Evolutionary conservation across 1,140 invertebrate species (phyloP).

Genomic region (Hydropsyche tenuis): DNA sequence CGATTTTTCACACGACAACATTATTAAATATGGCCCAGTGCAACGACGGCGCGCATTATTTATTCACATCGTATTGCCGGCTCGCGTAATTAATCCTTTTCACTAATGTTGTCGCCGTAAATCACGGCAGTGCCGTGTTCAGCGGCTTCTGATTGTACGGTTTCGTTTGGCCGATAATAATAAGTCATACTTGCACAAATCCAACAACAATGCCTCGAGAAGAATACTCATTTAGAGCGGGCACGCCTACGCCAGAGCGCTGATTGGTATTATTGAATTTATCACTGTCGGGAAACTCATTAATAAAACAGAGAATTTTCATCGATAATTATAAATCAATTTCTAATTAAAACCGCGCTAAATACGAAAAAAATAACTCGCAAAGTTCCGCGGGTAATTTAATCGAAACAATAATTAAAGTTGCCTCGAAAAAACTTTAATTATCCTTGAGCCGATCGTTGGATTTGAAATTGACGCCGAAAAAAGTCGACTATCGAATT

Average conservation of each 20-base stretch:
- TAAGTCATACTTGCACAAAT: constrained; percentile 26
- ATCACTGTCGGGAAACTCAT: constrained; percentile 3
- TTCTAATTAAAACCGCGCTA: constrained; percentile 1
- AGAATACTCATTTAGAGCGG: constrained; percentile 24
- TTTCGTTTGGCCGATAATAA: background rate
- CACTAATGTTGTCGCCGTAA: constrained; percentile 2
- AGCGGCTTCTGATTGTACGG: background rate
- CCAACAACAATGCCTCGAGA: constrained; percentile 25
- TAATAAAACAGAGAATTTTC: background rate
- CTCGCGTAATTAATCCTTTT: constrained; percentile 7
- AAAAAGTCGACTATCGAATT: background rate
- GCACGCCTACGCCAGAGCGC: background rate
- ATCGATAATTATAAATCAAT: constrained; percentile 13
- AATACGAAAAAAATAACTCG: too few species aligned
- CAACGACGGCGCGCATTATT: too few species aligned
- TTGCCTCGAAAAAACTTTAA: background rate
- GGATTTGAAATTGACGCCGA: background rate
- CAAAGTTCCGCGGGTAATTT: background rate
- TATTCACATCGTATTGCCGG: too few species aligned
- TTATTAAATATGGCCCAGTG: too few species aligned
- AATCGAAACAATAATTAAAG: background rate
- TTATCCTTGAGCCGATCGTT: constrained; percentile 3
- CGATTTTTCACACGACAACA: too few species aligned
- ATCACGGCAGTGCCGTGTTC: background rate
- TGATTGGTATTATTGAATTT: constrained; percentile 30